Conservation (phyloP, 2,113 vertebrate genomes). For the Thunnus maccoyii region DNA sequence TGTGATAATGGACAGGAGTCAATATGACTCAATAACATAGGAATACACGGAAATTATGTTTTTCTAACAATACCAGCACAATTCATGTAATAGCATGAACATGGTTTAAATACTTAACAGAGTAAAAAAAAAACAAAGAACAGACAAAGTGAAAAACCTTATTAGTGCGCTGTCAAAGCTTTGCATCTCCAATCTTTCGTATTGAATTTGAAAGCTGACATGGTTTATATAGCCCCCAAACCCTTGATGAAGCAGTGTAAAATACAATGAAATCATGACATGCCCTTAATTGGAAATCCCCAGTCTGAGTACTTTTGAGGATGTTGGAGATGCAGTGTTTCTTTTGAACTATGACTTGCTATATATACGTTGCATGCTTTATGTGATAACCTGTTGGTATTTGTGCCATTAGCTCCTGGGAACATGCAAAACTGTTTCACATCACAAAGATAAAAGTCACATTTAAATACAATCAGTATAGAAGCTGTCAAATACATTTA, state of each 20-base stretch:
- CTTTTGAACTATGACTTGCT: background rate
- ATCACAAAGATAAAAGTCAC: slow-evolving; percentile 42
- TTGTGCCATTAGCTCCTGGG: slow-evolving; percentile 9
- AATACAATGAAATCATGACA: background rate
- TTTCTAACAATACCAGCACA: slow-evolving; percentile 40
- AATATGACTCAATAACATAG: slow-evolving; percentile 85
- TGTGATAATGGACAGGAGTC: slow-evolving; percentile 76
- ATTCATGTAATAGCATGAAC: slow-evolving; percentile 52
- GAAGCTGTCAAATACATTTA: slow-evolving; percentile 20
- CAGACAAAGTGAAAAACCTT: slow-evolving; percentile 27
- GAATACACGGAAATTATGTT: slow-evolving; percentile 50
- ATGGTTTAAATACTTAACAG: slow-evolving; percentile 81
- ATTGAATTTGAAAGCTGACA: background rate
- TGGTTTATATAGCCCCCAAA: too few relatives aligned
- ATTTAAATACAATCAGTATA: slow-evolving; percentile 26
- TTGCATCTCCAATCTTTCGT: slow-evolving; percentile 7
- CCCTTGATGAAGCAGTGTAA: background rate
- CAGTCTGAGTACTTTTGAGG: background rate
- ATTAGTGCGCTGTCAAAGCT: slow-evolving; percentile 47
- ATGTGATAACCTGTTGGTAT: slow-evolving; percentile 15
- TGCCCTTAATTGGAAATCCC: background rate
- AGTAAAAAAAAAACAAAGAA: slow-evolving; percentile 75
- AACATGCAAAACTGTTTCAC: slow-evolving; percentile 51
- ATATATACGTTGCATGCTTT: slow-evolving; percentile 30
- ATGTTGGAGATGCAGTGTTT: slow-evolving; percentile 9